These are phyloP conservation scores for Drosophila seguyi DNA, from an alignment of 1,140 invertebrate genomes.

Conservation along the genomic window DNA sequence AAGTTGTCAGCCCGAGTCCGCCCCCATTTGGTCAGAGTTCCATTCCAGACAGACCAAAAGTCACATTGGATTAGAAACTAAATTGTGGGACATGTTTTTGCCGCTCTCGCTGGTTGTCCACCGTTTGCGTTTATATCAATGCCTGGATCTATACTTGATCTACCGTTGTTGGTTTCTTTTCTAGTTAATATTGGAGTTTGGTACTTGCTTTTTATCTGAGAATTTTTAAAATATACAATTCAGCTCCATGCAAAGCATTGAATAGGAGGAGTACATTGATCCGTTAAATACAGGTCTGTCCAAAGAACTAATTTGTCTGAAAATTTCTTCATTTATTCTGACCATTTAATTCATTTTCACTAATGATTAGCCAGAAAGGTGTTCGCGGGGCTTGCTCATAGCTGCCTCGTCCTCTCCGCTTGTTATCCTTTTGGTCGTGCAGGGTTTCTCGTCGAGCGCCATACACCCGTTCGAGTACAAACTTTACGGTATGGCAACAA, in stretches of 20 bases:
- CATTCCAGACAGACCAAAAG: constrained; percentile 42
- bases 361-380: constrained; percentile 2
- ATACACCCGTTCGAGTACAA: neutral
- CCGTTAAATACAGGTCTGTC: too few species aligned
- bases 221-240: neutral
- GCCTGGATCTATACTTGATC: constrained; percentile 2
- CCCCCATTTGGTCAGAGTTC: constrained; percentile 34
- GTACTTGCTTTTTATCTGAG: neutral
- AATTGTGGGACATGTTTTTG: constrained; percentile 43
- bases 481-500: constrained; percentile 10
- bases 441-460: neutral
- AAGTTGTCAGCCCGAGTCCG: constrained; percentile 38
- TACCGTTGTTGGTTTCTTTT: neutral
- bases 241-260: neutral
- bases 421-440: neutral
- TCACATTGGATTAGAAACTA: constrained; percentile 60
- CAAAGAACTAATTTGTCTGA: neutral
- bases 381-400: neutral
- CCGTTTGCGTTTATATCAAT: neutral
- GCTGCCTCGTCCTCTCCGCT: neutral
- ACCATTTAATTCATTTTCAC: neutral
- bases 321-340: neutral
- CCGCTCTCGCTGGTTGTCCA: constrained; percentile 3
- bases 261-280: neutral
- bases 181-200: neutral